phyloP scores from a whole-genome alignment of 1,140 invertebrate species.

The Anadara kagoshimensis region DNA sequence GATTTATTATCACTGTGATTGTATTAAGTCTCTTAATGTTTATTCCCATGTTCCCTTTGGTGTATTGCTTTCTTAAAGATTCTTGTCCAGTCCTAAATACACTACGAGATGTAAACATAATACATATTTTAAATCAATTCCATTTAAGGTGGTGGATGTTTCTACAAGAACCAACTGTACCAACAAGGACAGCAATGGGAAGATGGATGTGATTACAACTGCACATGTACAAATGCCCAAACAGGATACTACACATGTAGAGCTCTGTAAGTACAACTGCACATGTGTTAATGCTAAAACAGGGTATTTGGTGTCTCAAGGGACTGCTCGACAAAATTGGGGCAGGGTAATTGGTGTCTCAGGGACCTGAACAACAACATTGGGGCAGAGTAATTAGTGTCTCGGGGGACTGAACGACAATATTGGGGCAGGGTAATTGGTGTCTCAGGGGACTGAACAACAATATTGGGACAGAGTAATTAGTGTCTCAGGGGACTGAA shows the following conservation, averaged over 20 bases:
- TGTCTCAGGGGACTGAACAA: no score
- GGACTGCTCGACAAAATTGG: background rate
- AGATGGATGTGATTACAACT: conserved; percentile 54
- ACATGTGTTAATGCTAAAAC: no score
- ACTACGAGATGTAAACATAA: background rate
- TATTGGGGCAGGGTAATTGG: no score
- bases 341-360: background rate
- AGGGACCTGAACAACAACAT: background rate
- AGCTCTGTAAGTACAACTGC: conserved; percentile 35
- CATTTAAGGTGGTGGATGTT: conserved; percentile 40
- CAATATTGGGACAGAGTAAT: no score
- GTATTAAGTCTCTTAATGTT: no score
- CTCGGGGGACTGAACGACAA: no score
- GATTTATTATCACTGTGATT: no score
- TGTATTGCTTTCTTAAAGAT: background rate
- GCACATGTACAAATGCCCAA: conserved; percentile 47
- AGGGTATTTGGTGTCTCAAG: no score
- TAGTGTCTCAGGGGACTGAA: no score
- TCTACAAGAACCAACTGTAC: conserved; percentile 49
- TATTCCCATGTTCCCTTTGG: no score
- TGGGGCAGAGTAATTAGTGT: background rate
- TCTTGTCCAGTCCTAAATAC: background rate
- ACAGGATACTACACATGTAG: conserved; percentile 47
- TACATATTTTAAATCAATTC: background rate
- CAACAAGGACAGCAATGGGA: conserved; percentile 43